Evolutionary conservation across 2,888 invertebrate species (phyloP), one percentile per base, ranked within the genome.

Genomic region (Anthrax anthrax): DNA sequence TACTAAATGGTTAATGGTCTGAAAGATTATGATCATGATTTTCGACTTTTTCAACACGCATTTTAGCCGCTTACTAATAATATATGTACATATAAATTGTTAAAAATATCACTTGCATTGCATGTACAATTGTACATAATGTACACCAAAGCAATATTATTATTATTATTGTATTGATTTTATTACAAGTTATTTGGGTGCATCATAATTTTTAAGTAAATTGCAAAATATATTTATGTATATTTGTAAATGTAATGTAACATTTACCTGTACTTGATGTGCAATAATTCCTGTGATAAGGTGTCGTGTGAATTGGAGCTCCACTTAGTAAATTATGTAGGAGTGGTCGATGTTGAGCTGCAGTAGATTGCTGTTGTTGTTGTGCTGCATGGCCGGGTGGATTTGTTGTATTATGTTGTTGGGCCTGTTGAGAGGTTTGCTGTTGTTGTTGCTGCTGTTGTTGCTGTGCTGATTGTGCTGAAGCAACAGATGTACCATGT

Each of bases 191-290:
- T n/a, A n/a, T n/a, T n/a, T n/a, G n/a, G n/a, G n/a, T n/a, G n/a
- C n/a, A n/a, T n/a, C n/a, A n/a, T n/a, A n/a, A n/a, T n/a, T n/a
- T n/a, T n/a, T n/a, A n/a, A n/a, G n/a, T n/a, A n/a, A n/a, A n/a
- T n/a, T n/a, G n/a, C n/a, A n/a, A n/a, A n/a, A n/a, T n/a, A n/a
- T n/a, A n/a, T n/a, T n/a, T n/a, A n/a, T n/a, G n/a, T n/a, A n/a
- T n/a, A n/a, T n/a, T n/a, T n/a, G n/a, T n/a, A n/a, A n/a, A n/a
- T n/a, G n/a, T n/a, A n/a, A n/a, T n/a, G n/a, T n/a, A n/a, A n/a
- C n/a, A n/a, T n/a, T 60, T 57, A 69, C 69, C 69, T 63, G 69
- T 69, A 59, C 65, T 69, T 52, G 67, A 67, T 54, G 67, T 60
- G 55, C 64, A 65, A 55, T 69, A 69, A 54, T 63, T 68, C 56